Percentiles rank a stretch among this genome's conserved stretches.
These are phyloP conservation scores for Isaurus tuberculatus DNA, from an alignment of 92 coral and sea anemone species.

Conservation along the genomic window DNA sequence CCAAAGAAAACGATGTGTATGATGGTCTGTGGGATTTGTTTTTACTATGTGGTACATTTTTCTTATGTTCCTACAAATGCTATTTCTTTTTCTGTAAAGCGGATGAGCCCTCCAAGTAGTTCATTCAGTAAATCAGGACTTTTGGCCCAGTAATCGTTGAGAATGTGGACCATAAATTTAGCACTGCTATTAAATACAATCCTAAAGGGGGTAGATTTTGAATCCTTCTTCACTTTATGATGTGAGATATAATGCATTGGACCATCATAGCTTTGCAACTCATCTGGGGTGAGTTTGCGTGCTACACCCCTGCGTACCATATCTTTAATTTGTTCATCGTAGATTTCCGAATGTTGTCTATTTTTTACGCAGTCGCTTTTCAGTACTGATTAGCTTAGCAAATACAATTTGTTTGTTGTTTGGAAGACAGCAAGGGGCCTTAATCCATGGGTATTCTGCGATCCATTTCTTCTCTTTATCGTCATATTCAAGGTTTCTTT, in stretches of 20 bases:
- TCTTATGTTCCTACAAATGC: slow-evolving; percentile 56
- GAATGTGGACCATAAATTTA: slow-evolving; percentile 49
- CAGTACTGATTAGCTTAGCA: slow-evolving; percentile 39
- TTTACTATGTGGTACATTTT: slow-evolving; percentile 38
- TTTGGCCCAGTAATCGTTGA: slow-evolving; percentile 75
- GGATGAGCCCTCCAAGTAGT: slow-evolving; percentile 59
- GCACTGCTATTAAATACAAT: slow-evolving; percentile 58
- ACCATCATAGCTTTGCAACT: slow-evolving; percentile 24
- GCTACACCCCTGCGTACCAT: slow-evolving; percentile 54
- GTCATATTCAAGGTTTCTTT: slow-evolving; percentile 60
- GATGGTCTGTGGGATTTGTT: too few species aligned
- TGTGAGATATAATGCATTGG: slow-evolving; percentile 52
- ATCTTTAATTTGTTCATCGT: slow-evolving; percentile 43
- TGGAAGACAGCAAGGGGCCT: slow-evolving; percentile 21
- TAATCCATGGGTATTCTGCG: slow-evolving; percentile 62
- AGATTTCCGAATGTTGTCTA: neutral
- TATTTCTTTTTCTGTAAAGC: slow-evolving; percentile 60
- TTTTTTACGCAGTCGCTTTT: slow-evolving; percentile 22
- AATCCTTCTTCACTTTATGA: slow-evolving; percentile 51
- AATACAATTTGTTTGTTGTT: slow-evolving; percentile 41
- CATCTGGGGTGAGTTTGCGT: slow-evolving; percentile 38
- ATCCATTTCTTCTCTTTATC: slow-evolving; percentile 50
- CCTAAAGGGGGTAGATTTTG: slow-evolving; percentile 46
- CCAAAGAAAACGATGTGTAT: too few species aligned
- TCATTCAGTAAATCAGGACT: slow-evolving; percentile 65